A percentile compares a stretch with the other conserved stretches of the same genome.
Evolutionary conservation across 2,888 invertebrate genomes (phyloP).

Genomic region (Drosophila testacea): DNA sequence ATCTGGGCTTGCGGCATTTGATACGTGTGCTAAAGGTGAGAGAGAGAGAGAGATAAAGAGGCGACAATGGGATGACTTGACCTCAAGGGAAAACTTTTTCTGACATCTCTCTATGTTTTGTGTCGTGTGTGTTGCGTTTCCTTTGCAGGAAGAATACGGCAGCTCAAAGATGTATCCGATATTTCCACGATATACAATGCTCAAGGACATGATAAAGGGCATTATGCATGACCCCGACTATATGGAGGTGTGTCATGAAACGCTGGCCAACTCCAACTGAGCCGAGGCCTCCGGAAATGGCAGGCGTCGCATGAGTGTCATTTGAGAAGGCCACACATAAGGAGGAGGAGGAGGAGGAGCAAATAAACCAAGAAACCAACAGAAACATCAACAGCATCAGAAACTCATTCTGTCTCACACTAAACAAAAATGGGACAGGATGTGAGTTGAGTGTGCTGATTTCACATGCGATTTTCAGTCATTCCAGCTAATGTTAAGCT

Average conservation of each 20-base stretch:
- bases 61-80: slow-evolving; percentile 16
- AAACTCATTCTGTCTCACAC: slow-evolving; percentile 6
- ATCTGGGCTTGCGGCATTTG: slow-evolving; percentile 94
- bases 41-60: slow-evolving; percentile 37
- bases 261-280: slow-evolving; percentile 87
- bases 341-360: slow-evolving; percentile 22
- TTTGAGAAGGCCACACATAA: slow-evolving; percentile 63
- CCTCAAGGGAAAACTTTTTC: slow-evolving; percentile 21
- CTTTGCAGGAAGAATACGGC: slow-evolving; percentile 92
- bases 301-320: slow-evolving; percentile 79
- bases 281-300: slow-evolving; percentile 76
- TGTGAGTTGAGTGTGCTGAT: slow-evolving; percentile 31
- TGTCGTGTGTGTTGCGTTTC: slow-evolving; percentile 18
- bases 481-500: slow-evolving; percentile 61
- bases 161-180: slow-evolving; percentile 97
- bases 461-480: slow-evolving; percentile 64
- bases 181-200: slow-evolving; percentile 96
- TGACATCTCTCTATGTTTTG: slow-evolving; percentile 25
- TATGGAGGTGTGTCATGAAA: slow-evolving; percentile 98
- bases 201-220: slow-evolving; percentile 98
- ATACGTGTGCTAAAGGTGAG: slow-evolving; percentile 94
- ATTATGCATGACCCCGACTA: slow-evolving; percentile 98
- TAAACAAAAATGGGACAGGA: slow-evolving; percentile 12
- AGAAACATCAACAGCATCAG: slow-evolving; percentile 12
- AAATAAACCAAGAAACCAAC: slow-evolving; percentile 15